phyloP scores from a whole-genome alignment of 2,113 vertebrate genomes.

The Alaudala cheleensis region DNA sequence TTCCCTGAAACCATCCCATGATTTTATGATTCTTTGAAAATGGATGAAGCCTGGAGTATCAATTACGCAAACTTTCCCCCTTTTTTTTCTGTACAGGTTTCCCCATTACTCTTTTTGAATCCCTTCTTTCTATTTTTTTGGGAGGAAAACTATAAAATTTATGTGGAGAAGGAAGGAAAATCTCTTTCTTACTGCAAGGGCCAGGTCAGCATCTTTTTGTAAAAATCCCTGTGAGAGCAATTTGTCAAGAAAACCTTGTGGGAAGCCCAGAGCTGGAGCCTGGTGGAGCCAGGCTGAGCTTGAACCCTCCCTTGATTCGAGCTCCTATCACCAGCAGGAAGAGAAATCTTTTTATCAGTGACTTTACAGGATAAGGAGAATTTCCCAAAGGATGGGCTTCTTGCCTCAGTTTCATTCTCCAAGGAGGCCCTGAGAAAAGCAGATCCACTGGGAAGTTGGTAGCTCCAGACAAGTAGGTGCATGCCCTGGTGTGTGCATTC shows the following conservation, averaged over 20 bases:
- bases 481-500: background rate
- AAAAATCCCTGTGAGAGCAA: background rate
- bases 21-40: background rate
- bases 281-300: background rate
- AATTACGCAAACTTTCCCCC: background rate
- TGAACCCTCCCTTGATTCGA: background rate
- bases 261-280: background rate
- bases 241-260: background rate
- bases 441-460: background rate
- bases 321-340: background rate
- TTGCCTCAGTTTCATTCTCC: background rate
- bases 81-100: background rate
- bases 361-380: background rate
- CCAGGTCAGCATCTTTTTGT: background rate
- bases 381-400: background rate
- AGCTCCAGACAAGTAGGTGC: background rate
- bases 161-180: background rate
- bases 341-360: background rate
- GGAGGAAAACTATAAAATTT: background rate
- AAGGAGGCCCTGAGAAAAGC: slow-evolving; percentile 26
- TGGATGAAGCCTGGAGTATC: background rate
- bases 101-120: background rate
- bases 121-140: background rate
- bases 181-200: background rate
- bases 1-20: background rate